These are phyloP conservation scores for Aphelenchoides besseyi DNA, from an alignment of 1,140 invertebrate genomes.

Conservation along the genomic window DNA sequence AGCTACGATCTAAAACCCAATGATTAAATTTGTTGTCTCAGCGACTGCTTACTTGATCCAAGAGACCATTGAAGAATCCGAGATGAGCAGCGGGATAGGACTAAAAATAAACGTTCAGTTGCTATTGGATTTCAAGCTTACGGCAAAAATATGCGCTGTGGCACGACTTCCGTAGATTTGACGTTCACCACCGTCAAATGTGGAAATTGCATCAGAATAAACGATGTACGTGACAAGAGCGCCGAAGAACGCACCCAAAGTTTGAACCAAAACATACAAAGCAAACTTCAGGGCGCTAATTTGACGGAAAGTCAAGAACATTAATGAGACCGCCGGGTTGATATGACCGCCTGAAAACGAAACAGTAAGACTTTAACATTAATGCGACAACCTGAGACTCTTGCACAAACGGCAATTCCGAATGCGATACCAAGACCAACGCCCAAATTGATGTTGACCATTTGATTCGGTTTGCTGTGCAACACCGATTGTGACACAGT, in stretches of 20 bases:
- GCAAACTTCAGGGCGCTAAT: constrained; percentile 64
- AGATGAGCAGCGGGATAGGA: constrained; percentile 67
- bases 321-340: constrained; percentile 68
- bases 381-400: constrained; percentile 35
- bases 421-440: constrained; percentile 51
- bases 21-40: constrained; percentile 65
- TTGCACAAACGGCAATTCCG: constrained; percentile 47
- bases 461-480: constrained; percentile 26
- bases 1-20: constrained; percentile 39
- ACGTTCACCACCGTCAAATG: constrained; percentile 64
- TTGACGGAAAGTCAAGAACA: constrained; percentile 64
- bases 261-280: constrained; percentile 67
- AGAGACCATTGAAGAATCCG: constrained; percentile 63
- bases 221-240: constrained; percentile 24
- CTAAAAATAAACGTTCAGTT: too few species aligned
- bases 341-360: constrained; percentile 66
- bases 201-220: constrained; percentile 63
- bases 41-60: constrained; percentile 65
- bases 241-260: constrained; percentile 67
- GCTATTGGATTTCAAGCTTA: too few species aligned
- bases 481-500: constrained; percentile 38
- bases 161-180: constrained; percentile 53
- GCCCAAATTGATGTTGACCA: constrained; percentile 45
- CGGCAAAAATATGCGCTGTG: constrained; percentile 68
- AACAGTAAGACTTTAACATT: neutral